Conservation (phyloP, 1,140 invertebrate species). For the Mya arenaria region DNA sequence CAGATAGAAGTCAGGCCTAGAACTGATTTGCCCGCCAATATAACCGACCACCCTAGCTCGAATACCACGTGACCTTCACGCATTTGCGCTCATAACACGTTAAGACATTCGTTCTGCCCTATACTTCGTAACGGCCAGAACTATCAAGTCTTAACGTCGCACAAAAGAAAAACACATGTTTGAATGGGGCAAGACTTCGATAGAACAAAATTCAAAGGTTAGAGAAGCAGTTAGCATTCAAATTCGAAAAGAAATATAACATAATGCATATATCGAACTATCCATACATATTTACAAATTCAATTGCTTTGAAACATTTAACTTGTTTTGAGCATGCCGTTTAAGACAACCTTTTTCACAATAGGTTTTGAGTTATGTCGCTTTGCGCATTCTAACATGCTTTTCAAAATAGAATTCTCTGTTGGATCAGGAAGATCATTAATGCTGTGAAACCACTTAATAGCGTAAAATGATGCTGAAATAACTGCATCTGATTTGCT, state of each 20-base stretch:
- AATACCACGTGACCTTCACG: too few relatives aligned
- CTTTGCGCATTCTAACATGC: conserved; percentile 32
- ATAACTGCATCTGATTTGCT: conserved; percentile 22
- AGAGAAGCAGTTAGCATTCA: conserved; percentile 1
- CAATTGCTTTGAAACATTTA: not conserved
- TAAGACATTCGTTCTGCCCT: too few relatives aligned
- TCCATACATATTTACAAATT: not conserved
- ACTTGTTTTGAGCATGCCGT: not conserved
- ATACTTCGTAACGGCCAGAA: too few relatives aligned
- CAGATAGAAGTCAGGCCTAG: too few relatives aligned
- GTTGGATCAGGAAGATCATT: conserved; percentile 45
- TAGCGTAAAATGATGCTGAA: conserved; percentile 15
- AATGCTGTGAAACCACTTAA: conserved; percentile 38
- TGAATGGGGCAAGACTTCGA: not conserved
- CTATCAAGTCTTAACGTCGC: too few relatives aligned
- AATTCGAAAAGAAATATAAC: conserved; percentile 10
- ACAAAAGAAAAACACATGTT: not conserved
- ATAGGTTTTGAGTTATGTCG: conserved; percentile 9
- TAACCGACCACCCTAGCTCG: too few relatives aligned
- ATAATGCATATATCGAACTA: not conserved
- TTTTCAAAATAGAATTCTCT: conserved; percentile 10
- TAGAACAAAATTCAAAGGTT: too few relatives aligned
- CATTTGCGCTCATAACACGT: too few relatives aligned
- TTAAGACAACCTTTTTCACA: conserved; percentile 36
- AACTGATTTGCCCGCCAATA: too few relatives aligned